Base-by-base conservation (phyloP, 2,888 invertebrate species). In the Hypena proboscidalis region DNA sequence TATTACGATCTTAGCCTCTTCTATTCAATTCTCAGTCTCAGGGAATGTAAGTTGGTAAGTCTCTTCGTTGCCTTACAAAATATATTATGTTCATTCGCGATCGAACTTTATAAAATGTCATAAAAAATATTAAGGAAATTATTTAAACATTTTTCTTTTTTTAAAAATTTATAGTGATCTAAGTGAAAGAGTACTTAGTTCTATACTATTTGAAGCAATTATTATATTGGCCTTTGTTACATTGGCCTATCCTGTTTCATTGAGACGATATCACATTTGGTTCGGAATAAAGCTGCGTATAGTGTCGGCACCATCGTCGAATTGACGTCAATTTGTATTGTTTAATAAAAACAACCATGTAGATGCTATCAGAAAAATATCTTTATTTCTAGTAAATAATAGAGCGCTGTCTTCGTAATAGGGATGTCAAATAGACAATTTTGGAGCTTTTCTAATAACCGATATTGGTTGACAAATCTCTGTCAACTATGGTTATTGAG, bases 11-110 rank as follows among this genome's bases (percentile, higher is more conserved):
- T 85, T 81, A 86, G 86, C 89, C 86, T 87, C 87, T 77, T 80
- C 71, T 81, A 82, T 78, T 68, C 75, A 58, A 75, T 71, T 77
- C 68, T 87, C 90, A 90, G 90, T 90, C 90, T 90, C 89, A 80
- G 90, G 90, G 90, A 90, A 90, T 90, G 90, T 87, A 77, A 80
- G 87, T 83, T 88, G 86, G 83, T 85, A 80, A 90, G 90, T 90
- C 89, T 90, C 85, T 85, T 89, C 89, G 90, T 90, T 90, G 82
- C 88, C 90, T 90, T 89, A 90, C 81, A 80, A 77, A 76, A 77
- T 83, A 83, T 80, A 77, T 74, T 62, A 74, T 77, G 79, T 82
- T 84, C 77, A 70, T 79, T 68, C 81, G 69, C 76, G 44, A 62
- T 78, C 78, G 77, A 80, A 80, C 69, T 60, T 70, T 74, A 64